Evolutionary conservation across 64 coral and sea anemone genomes (phyloP).

Genomic region (Pachyseris speciosa): DNA sequence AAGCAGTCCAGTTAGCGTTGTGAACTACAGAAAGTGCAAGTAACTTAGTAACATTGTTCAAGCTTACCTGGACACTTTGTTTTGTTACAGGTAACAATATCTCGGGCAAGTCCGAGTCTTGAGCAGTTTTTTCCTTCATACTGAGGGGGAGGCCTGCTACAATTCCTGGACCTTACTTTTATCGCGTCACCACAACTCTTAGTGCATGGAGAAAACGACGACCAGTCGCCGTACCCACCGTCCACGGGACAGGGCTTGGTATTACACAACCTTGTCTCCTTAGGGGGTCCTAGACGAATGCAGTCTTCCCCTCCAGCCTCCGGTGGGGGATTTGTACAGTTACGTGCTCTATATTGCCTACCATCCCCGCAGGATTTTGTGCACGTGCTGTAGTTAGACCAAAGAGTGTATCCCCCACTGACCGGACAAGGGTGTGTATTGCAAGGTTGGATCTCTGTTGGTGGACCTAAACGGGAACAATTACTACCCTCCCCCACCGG

Average conservation of each 20-base stretch:
- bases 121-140: constrained; percentile 66
- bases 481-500: constrained; percentile 70
- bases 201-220: constrained; percentile 20
- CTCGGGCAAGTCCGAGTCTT: neutral
- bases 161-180: constrained; percentile 28
- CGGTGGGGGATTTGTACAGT: constrained; percentile 88
- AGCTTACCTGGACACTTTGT: constrained; percentile 61
- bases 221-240: constrained; percentile 65
- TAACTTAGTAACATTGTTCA: no score
- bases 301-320: constrained; percentile 71
- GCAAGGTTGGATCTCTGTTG: constrained; percentile 44
- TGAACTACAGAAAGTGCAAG: no score
- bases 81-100: constrained; percentile 22
- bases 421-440: constrained; percentile 72
- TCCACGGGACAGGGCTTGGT: constrained; percentile 50
- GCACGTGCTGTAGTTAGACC: constrained; percentile 81
- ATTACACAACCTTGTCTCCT: constrained; percentile 54
- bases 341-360: constrained; percentile 63
- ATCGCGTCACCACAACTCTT: constrained; percentile 49
- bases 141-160: constrained; percentile 48
- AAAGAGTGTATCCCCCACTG: constrained; percentile 73
- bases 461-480: constrained; percentile 75
- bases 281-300: constrained; percentile 64
- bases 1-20: no score
- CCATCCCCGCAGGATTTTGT: constrained; percentile 73